Base-by-base conservation (phyloP, 2,113 vertebrate species). In the Monopterus albus region DNA sequence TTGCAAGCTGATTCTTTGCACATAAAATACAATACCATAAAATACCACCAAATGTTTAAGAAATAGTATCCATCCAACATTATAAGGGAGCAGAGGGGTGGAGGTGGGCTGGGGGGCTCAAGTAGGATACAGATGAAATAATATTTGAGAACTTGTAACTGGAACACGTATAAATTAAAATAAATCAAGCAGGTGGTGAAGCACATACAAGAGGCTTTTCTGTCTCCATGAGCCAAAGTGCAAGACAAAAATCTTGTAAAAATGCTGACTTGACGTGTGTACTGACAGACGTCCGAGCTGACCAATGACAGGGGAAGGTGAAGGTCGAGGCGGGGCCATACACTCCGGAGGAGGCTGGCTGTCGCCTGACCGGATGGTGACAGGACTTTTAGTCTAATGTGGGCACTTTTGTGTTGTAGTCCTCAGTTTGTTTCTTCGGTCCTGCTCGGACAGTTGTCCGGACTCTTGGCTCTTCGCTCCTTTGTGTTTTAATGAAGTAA, bases 311-410 rank as follows among this genome's bases (percentile, higher is more conserved):
- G 64, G 7, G 12, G 11, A 14, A 0, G 13, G 0, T 35, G 66
- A 5, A 9, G 7, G 5, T n/a, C 6, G 10, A 6, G 90, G 89
- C 72, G 87, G 84, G 23, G 71, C 72, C 35, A 38, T 31, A 5
- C 3, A 13, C 64, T 66, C 52, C 51, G 63, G 72, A 70, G 80
- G 82, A 85, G 87, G 84, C 82, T 81, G 85, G 78, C 67, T 79
- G 91, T 93, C 91, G 80, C 86, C 92, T 94, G 91, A 93, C 93
- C 93, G 92, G 93, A 94, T 92, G 89, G 90, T 92, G 85, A 85
- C 75, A 85, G 85, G 89, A 92, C 84, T 92, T 90, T 77, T 39
- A 43, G 51, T 70, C 12, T 59, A 70, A 67, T 62, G 75, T 78
- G 57, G 61, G 13, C 26, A 66, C 69, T 91, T 86, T 78, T 60